phyloP scores from a whole-genome alignment of 2,888 invertebrate species.

The Panzeria rudis region DNA sequence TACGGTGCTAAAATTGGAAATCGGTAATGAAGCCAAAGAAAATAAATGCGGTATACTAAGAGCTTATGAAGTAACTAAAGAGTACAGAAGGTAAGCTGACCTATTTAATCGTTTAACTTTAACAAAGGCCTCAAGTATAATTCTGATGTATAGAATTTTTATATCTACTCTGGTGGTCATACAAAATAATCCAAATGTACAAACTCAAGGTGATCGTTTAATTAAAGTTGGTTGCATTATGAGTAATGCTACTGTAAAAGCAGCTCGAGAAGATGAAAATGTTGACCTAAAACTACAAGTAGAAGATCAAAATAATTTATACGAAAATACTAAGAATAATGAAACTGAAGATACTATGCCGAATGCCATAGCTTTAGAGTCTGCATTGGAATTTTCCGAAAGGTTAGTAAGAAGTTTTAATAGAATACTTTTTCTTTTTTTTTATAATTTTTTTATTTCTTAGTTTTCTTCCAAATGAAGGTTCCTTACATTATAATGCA shows the following conservation, averaged over 20 bases:
- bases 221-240: constrained; percentile 92
- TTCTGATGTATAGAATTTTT: constrained; percentile 86
- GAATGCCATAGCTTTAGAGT: constrained; percentile 85
- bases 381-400: constrained; percentile 85
- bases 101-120: neutral
- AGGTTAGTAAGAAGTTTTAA: constrained; percentile 82
- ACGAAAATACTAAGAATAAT: constrained; percentile 26
- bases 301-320: constrained; percentile 59
- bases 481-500: constrained; percentile 82
- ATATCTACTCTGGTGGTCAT: constrained; percentile 91
- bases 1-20: constrained; percentile 79
- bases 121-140: neutral
- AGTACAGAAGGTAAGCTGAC: constrained; percentile 78
- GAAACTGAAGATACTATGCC: constrained; percentile 79
- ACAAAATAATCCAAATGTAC: constrained; percentile 93
- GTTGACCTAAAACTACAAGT: constrained; percentile 52
- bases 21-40: constrained; percentile 82
- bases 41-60: constrained; percentile 82
- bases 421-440: neutral
- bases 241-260: constrained; percentile 81
- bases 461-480: constrained; percentile 83
- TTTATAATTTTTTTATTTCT: constrained; percentile 38
- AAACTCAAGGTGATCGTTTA: constrained; percentile 92
- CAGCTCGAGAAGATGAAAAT: constrained; percentile 70
- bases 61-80: constrained; percentile 82